Evolutionary conservation across 2,888 invertebrate species (phyloP), one percentile per base, ranked within the genome.

Genomic region (Euplexia lucipara): DNA sequence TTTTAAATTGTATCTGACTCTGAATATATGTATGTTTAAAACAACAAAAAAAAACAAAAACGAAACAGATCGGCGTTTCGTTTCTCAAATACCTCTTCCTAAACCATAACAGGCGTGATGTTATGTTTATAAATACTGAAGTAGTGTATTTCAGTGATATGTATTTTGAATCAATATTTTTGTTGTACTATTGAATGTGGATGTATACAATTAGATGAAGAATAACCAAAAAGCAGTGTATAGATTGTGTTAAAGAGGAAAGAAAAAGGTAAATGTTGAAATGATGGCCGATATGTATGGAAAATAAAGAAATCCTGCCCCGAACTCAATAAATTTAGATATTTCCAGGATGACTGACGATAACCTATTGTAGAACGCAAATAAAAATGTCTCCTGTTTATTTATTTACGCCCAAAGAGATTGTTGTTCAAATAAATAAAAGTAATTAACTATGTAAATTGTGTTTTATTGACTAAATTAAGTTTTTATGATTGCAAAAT

Each of bases 391-490:
- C 7, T 32, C 3, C 32, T 34, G 16, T 37, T 14, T 63, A 62
- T 35, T 26, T 35, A 62, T 61, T 16, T 63, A 59, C 7, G 4
- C 22, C n/a, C 12, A 2, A 7, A 41, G 2, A n/a, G 2, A 7
- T 26, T 30, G 1, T 56, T 16, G 1, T 12, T 16, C 12, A 39
- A 57, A 69, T 64, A 64, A 64, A 64, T 22, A 0, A 32, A 32
- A 69, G 10, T 37, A 5, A n/a, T 16, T n/a, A n/a, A n/a, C n/a
- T n/a, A 16, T 30, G 7, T 20, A 35, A 3, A 12, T 20, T 20
- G 26, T 41, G 34, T 65, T 61, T 61, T 69, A 47, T 47, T 65
- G 2, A 45, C 70, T 58, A 1, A 8, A 32, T 65, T 26, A 0
- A 3, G 3, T 47, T 62, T 37, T 61, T 34, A 20, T 60, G 3